A percentile compares a stretch with the other conserved stretches of the same genome.
phyloP scores from a whole-genome alignment of 2,113 vertebrate genomes.

The Nyctereutes procyonoides region DNA sequence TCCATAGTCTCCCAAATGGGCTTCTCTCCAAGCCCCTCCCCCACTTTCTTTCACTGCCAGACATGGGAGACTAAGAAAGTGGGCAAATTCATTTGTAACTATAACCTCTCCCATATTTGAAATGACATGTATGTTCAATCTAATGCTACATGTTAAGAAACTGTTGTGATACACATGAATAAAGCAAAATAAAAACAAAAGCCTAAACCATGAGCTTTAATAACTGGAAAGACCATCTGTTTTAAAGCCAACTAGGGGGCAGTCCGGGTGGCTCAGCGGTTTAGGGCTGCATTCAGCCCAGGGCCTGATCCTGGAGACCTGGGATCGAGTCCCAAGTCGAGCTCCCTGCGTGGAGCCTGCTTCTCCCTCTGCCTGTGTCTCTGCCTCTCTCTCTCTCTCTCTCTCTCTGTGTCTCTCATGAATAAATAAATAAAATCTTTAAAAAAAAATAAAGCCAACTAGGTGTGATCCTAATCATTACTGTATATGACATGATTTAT shows the following conservation, averaged over 20 bases:
- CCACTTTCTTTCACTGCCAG: slow-evolving; percentile 13
- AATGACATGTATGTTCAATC: slow-evolving; percentile 67
- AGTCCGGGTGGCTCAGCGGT: too few species aligned
- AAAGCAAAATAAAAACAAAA: slow-evolving; percentile 75
- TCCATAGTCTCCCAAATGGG: neutral
- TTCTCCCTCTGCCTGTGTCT: too few species aligned
- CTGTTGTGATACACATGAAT: slow-evolving; percentile 26
- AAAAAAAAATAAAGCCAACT: slow-evolving; percentile 69
- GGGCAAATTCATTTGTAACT: slow-evolving; percentile 47
- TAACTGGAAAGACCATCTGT: slow-evolving; percentile 74
- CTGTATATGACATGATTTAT: slow-evolving; percentile 72
- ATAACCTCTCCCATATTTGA: slow-evolving; percentile 56
- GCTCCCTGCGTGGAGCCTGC: too few species aligned
- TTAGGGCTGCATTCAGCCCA: too few species aligned
- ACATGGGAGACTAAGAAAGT: neutral
- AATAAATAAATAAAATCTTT: too few species aligned
- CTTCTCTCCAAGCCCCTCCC: too few species aligned
- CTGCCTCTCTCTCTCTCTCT: too few species aligned
- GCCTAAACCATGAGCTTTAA: slow-evolving; percentile 44
- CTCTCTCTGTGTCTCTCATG: too few species aligned
- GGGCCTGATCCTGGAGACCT: too few species aligned
- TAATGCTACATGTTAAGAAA: slow-evolving; percentile 61
- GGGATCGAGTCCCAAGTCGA: too few species aligned
- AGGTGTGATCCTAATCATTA: slow-evolving; percentile 80
- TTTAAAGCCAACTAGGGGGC: slow-evolving; percentile 78